Evolutionary conservation across 92 coral and sea anemone genomes (phyloP).

Genomic region (Bergia sp.): DNA sequence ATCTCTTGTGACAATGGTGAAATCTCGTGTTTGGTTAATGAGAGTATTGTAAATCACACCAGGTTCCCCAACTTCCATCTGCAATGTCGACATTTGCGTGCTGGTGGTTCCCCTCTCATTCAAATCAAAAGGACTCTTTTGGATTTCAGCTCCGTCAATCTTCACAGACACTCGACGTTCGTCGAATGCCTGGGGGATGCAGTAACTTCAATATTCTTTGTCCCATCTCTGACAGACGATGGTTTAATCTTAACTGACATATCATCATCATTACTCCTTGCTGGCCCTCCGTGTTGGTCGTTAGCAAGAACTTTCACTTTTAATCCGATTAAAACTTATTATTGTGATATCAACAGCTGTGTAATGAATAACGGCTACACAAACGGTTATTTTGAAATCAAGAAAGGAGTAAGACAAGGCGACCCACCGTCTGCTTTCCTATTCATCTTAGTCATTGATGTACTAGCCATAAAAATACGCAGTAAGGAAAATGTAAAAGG

Average conservation of each 20-base stretch:
- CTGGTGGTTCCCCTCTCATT: neutral
- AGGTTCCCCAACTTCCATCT: neutral
- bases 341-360: too few relatives aligned
- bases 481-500: too few relatives aligned
- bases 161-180: neutral
- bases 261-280: neutral
- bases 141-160: neutral
- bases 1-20: slow-evolving; percentile 20
- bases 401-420: too few relatives aligned
- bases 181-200: neutral
- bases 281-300: neutral
- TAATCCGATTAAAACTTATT: neutral
- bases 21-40: slow-evolving; percentile 38
- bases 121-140: neutral
- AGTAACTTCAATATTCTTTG: neutral
- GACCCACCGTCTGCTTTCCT: too few relatives aligned
- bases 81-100: neutral
- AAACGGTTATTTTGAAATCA: too few relatives aligned
- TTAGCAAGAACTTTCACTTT: neutral
- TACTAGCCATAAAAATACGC: too few relatives aligned
- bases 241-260: neutral
- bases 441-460: too few relatives aligned
- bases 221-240: neutral
- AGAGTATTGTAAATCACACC: neutral
- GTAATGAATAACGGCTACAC: too few relatives aligned